These are phyloP conservation scores for Epistrophe grossulariae DNA, from an alignment of 2,888 invertebrate genomes.

Conservation along the genomic window DNA sequence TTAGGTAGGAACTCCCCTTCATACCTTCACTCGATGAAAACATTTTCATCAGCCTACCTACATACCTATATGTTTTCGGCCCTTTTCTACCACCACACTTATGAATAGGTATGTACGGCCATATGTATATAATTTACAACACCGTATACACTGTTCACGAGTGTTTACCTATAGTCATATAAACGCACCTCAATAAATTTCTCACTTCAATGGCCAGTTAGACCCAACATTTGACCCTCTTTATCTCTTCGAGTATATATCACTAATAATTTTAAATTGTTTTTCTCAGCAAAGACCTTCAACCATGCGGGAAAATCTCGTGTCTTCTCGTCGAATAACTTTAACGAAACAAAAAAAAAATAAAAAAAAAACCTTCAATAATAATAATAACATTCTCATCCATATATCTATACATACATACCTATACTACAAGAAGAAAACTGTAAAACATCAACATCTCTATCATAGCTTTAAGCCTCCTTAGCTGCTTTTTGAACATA, in stretches of 20 bases:
- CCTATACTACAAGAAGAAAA: conserved; percentile 8
- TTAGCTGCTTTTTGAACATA: conserved; percentile 14
- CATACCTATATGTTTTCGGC: not conserved
- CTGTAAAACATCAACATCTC: conserved; percentile 47
- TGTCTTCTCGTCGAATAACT: conserved; percentile 39
- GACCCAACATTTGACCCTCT: conserved; percentile 18
- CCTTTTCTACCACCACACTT: not conserved
- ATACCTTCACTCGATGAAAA: not conserved
- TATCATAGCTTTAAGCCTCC: conserved; percentile 51
- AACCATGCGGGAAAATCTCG: conserved; percentile 8
- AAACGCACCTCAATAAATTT: conserved; percentile 60
- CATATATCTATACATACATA: not conserved
- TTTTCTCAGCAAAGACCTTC: conserved; percentile 6
- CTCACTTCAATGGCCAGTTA: conserved; percentile 46
- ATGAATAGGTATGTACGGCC: not conserved
- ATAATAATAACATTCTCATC: not conserved
- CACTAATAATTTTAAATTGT: conserved; percentile 72
- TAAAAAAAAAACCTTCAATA: conserved; percentile 14
- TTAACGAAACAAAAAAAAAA: conserved; percentile 29
- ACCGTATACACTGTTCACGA: not conserved
- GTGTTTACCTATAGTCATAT: not conserved
- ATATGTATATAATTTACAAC: not conserved
- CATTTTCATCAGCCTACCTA: not conserved
- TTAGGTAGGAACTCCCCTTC: not conserved
- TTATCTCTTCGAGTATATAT: conserved; percentile 42